Evolutionary conservation across 2,113 vertebrate genomes (phyloP), one percentile per base, ranked within the genome.

Genomic region (Lycaon pictus): DNA sequence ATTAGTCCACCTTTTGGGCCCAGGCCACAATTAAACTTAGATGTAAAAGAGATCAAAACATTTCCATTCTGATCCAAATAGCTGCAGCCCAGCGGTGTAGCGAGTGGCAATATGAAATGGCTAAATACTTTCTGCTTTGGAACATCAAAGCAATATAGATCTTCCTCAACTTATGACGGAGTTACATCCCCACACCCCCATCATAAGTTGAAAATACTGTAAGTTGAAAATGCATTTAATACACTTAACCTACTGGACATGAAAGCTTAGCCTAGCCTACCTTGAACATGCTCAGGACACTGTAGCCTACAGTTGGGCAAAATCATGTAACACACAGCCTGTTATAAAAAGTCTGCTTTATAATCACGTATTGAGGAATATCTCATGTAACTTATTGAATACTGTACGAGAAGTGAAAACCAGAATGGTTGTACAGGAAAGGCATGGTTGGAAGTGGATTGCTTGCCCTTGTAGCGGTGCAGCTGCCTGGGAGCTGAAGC

Each of bases 1-100:
- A 98, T 97, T 98, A 97, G 96, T 92, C 93, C 32, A 98, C 96
- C 83, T 96, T 97, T 97, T 98, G 97, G 95, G 97, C 32, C 7
- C 72, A 74, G 35, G 96, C 97, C 97, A 98, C 55, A 43, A 84
- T 95, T 97, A 97, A 97, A 97, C 96, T 97, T 97, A 96, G 96
- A 97, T 94, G 23, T 96, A 93, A 97, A 88, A 82, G 81, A 97
- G 95, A 98, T 98, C 96, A 98, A 98, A 98, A 96, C 67, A 37
- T 97, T 98, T 96, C 92, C 95, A 98, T 88, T 94, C 65, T 85
- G 88, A 96, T 94, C 74, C 92, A 92, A 79, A 86, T 84, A 97
- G 80, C 83, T 95, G 83, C 37, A 83, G 55, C 69, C 32, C 19
- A 93, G 87, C 56, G 27, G 23, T 51, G n/a, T n/a, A 71, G 53